Conservation (phyloP, 30 jellyfish, hydroid and myxozoan species). For the Calvadosia cruxmelitensis region DNA sequence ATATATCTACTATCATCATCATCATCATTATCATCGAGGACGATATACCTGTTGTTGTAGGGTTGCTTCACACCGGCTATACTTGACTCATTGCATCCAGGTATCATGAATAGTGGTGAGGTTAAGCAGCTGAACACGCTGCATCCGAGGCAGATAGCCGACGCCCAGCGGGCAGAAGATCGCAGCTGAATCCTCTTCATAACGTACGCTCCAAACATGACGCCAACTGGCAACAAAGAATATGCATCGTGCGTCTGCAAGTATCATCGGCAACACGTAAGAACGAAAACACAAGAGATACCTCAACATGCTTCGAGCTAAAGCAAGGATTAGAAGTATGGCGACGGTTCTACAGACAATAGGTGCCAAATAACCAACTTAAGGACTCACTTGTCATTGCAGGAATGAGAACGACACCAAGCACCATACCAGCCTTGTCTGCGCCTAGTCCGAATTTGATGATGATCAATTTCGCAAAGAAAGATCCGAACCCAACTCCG, state of each 20-base stretch:
- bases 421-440: slow-evolving; percentile 25
- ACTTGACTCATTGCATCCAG: slow-evolving; percentile 71
- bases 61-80: slow-evolving; percentile 78
- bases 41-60: slow-evolving; percentile 50
- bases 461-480: slow-evolving; percentile 45
- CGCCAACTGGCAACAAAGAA: slow-evolving; percentile 41
- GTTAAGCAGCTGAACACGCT: slow-evolving; percentile 31
- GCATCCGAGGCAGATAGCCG: slow-evolving; percentile 31
- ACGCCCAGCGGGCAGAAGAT: slow-evolving; percentile 52
- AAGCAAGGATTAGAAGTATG: no score
- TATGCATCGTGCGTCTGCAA: no score
- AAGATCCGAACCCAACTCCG: slow-evolving; percentile 49
- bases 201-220: slow-evolving; percentile 54
- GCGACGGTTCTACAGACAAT: no score
- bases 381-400: slow-evolving; percentile 70
- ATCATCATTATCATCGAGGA: no score
- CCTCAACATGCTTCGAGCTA: no score
- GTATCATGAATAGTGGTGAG: slow-evolving; percentile 43
- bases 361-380: background rate
- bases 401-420: slow-evolving; percentile 58
- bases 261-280: no score
- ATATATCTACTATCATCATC: no score
- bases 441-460: slow-evolving; percentile 59
- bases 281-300: no score
- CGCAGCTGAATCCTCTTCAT: slow-evolving; percentile 38